phyloP scores from a whole-genome alignment of 2,888 invertebrate genomes.

The Blastobasis adustella region DNA sequence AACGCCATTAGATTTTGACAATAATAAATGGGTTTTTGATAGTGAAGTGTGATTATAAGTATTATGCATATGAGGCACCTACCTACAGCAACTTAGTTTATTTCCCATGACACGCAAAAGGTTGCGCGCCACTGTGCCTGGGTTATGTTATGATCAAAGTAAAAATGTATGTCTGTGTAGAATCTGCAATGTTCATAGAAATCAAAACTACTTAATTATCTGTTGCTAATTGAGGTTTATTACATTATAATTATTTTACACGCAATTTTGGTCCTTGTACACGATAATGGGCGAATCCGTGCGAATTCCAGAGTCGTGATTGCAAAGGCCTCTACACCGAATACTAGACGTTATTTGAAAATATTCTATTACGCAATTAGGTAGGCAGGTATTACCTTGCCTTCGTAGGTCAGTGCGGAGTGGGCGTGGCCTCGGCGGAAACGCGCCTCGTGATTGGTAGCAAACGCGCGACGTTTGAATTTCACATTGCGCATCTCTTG shows the following conservation, averaged over 20 bases:
- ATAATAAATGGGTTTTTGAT: conserved; percentile 32
- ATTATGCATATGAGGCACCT: not conserved
- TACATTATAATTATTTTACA: too few relatives aligned
- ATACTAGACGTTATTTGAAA: not conserved
- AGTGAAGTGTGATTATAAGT: not conserved
- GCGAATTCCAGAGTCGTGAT: conserved; percentile 7
- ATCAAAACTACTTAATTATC: too few relatives aligned
- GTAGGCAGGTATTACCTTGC: conserved; percentile 19
- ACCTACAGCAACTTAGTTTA: too few relatives aligned
- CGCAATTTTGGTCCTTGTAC: too few relatives aligned
- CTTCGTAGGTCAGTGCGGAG: conserved; percentile 21
- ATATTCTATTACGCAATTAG: conserved; percentile 10
- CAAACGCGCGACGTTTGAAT: conserved; percentile 19
- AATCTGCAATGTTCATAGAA: too few relatives aligned
- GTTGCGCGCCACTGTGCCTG: too few relatives aligned
- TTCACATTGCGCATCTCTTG: conserved; percentile 47
- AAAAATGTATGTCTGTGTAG: too few relatives aligned
- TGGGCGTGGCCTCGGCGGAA: conserved; percentile 4
- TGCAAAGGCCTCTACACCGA: not conserved
- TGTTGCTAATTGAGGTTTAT: too few relatives aligned
- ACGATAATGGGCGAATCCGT: not conserved
- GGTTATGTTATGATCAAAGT: too few relatives aligned
- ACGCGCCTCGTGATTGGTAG: conserved; percentile 1
- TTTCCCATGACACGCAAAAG: too few relatives aligned
- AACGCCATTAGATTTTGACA: conserved; percentile 36